Base-by-base conservation (phyloP, 2,888 invertebrate species). In the Drosophila anomalata region DNA sequence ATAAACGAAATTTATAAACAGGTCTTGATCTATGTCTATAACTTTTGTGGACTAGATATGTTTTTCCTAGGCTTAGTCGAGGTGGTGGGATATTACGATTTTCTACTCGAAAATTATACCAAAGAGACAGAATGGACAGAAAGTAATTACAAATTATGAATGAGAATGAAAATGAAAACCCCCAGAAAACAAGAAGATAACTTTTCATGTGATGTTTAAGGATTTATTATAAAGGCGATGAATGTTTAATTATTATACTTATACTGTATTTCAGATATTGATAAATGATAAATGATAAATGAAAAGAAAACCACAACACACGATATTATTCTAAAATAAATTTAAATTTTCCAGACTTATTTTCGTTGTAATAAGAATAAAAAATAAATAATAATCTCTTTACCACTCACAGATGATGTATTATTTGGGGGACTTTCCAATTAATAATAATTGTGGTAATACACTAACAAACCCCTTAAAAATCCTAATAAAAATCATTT, bases 121-220 rank as follows among this genome's bases (percentile, higher is more conserved):
- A 66, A 68, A 61, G 54, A 17, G 17, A 17, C 17, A 17, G 17
- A 61, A 66, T 22, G 63, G 36, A 54, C 47, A 39, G 42, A 51
- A 54, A 59, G 26, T 46, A 60, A 71, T 79, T 63, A 48, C 42
- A 62, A 74, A 70, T 59, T 56, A 63, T 42, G 31, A 62, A 52
- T 5, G 31, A n/a, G 17, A n/a, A 14, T 11, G 33, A n/a, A 31
- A 51, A 46, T 8, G 26, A 31, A 63, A 75, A 53, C 54, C 61
- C 79, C 14, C 6, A 36, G 65, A 75, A 54, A 70, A 71, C 69
- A 68, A 70, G 60, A 69, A 72, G 22, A 24, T 4, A 85, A 87
- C 76, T 85, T 83, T 84, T 80, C 80, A 89, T 89, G 89, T 89
- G 89, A 89, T 89, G 87, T 89, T 89, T 84, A 85, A 84, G 63